Base-by-base conservation (phyloP, 1,140 invertebrate genomes). In the Macrobrachium nipponense region DNA sequence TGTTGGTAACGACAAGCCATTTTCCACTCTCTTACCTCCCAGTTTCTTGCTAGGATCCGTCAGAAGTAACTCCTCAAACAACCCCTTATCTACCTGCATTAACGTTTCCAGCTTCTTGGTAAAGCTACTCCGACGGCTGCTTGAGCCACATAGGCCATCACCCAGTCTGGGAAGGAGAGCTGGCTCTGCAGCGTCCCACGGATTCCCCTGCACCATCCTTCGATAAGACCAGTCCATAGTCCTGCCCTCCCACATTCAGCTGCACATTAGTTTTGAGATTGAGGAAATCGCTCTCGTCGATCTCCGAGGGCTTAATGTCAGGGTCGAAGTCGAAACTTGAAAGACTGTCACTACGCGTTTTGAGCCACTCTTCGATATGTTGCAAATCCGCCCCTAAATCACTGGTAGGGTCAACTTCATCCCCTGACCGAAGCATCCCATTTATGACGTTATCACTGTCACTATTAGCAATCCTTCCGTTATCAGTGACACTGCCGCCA, bases 321-420 rank as follows among this genome's bases (percentile, higher is more conserved):
- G 79, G 58, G 18, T 89, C 89, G 68, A 89, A 89, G 82, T 89
- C 89, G 76, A 89, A 87, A 61, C 89, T 88, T 27, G 88, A 89
- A 44, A 89, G 73, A 75, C 88, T 88, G 62, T 89, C 89, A 87
- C 81, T 89, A 36, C 88, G 86, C 23, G 89, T 81, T 82, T 89
- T 89, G 43, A 89, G 76, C 89, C 89, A 89, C 66, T 89, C 89
- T 66, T 89, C 89, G 44, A 89, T 86, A 66, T 89, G 89, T 61
- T 89, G 88, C 11, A 89, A 77, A 51, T 89, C 89, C 20, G 76
- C 83, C 51, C 83, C 83, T 36, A 85, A 64, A 44, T 85, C 83
- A 12, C 73, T 51, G 51, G 83, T 59, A 0, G 75, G 83, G 36
- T 86, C 83, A 36, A 86, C 83, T n/a, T 86, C 83, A 14, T 86